These are phyloP conservation scores for Nematostella vectensis DNA, from an alignment of 92 coral and sea anemone genomes.

Conservation along the genomic window DNA sequence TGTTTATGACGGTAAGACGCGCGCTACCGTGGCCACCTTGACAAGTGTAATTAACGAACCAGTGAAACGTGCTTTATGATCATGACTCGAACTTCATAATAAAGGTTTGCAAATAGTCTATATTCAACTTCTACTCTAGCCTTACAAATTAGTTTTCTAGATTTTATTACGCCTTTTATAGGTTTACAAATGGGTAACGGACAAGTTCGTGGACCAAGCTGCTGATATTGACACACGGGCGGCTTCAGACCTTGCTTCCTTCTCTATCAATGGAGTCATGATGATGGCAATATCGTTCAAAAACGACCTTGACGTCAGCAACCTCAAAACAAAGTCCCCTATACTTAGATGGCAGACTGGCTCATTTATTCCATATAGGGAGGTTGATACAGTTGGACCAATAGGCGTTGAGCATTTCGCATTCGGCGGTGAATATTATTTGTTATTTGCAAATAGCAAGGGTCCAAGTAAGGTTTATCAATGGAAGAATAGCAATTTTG, in stretches of 20 bases:
- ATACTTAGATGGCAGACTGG: conserved; percentile 59
- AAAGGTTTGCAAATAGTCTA: too few species aligned
- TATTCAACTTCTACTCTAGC: too few species aligned
- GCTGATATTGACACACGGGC: conserved; percentile 66
- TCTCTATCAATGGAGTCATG: conserved; percentile 44
- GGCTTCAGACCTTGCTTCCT: conserved; percentile 75
- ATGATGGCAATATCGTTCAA: conserved; percentile 66
- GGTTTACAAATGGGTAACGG: conserved; percentile 65
- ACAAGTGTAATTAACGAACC: too few species aligned
- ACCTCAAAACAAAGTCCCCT: conserved; percentile 57
- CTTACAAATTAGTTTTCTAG: too few species aligned
- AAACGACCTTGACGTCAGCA: conserved; percentile 46
- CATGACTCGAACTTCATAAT: too few species aligned
- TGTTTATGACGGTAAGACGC: background rate
- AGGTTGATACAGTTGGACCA: conserved; percentile 75
- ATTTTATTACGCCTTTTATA: too few species aligned
- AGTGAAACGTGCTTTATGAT: too few species aligned
- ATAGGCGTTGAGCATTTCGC: conserved; percentile 77
- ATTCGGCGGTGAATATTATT: conserved; percentile 49
- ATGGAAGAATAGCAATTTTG: conserved; percentile 44
- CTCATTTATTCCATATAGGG: conserved; percentile 41
- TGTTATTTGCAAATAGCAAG: conserved; percentile 74
- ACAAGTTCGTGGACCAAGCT: conserved; percentile 30
- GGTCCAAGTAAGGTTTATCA: conserved; percentile 40
- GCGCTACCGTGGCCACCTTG: too few species aligned